phyloP scores from a whole-genome alignment of 92 coral and sea anemone species.

The Porites lobata region DNA sequence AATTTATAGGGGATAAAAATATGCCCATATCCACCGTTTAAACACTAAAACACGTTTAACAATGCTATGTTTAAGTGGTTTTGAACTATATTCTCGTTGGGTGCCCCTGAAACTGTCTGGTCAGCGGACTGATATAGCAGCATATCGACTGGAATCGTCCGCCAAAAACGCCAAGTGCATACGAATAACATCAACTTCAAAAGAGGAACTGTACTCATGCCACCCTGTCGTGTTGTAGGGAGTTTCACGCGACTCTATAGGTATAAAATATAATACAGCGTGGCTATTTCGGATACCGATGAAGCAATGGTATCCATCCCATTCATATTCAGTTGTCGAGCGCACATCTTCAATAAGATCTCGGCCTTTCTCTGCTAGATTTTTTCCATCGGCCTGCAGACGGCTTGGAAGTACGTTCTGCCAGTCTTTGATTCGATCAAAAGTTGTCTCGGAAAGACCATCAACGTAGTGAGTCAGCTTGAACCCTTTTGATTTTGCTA shows the following conservation, averaged over 20 bases:
- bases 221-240: conserved; percentile 50
- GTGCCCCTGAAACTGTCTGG: conserved; percentile 33
- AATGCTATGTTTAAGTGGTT: no score
- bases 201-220: conserved; percentile 51
- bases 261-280: conserved; percentile 48
- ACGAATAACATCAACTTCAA: conserved; percentile 45
- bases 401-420: conserved; percentile 43
- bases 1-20: no score
- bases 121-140: conserved; percentile 28
- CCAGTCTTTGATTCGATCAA: conserved; percentile 59
- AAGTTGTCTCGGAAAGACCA: conserved; percentile 45
- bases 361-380: conserved; percentile 21
- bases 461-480: conserved; percentile 57
- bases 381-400: conserved; percentile 35
- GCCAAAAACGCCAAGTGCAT: conserved; percentile 52
- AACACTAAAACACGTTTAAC: no score
- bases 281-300: conserved; percentile 56
- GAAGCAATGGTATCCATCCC: conserved; percentile 62
- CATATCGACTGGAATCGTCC: conserved; percentile 45
- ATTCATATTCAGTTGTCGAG: conserved; percentile 37
- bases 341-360: conserved; percentile 31
- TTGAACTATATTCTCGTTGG: no score
- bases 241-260: conserved; percentile 58
- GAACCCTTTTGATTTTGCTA: conserved; percentile 52
- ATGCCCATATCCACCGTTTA: no score